Conservation (phyloP, 2,888 invertebrate genomes). For the Chironomus riparius region DNA sequence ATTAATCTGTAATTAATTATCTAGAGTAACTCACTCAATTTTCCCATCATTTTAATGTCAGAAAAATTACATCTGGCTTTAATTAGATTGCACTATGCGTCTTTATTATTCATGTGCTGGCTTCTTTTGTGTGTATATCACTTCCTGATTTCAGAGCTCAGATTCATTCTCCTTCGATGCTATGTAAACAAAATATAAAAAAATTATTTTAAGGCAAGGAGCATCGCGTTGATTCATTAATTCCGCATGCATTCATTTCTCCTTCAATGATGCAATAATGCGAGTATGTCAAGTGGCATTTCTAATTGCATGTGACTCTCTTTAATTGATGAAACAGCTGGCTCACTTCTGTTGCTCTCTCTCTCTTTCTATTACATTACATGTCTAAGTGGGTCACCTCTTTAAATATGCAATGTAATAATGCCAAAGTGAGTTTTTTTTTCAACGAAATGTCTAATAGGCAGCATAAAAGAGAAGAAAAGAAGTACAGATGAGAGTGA, state of each 20-base stretch:
- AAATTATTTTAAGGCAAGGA: neutral
- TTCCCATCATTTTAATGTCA: slow-evolving; percentile 2
- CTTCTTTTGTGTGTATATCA: too few relatives aligned
- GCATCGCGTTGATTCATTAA: neutral
- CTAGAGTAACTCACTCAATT: slow-evolving; percentile 4
- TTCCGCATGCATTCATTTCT: neutral
- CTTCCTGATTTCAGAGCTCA: too few relatives aligned
- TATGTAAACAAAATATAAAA: too few relatives aligned
- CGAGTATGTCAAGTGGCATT: neutral
- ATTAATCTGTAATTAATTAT: slow-evolving; percentile 12
- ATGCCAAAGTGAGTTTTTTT: neutral
- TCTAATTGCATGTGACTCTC: neutral
- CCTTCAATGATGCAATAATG: slow-evolving; percentile 1
- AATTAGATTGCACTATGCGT: neutral
- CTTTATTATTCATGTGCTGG: neutral
- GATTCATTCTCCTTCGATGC: too few relatives aligned
- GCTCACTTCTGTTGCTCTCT: neutral
- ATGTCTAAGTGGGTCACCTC: slow-evolving; percentile 22
- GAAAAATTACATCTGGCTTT: neutral
- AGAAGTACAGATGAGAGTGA: neutral
- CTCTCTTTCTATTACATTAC: neutral
- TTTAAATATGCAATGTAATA: slow-evolving; percentile 5
- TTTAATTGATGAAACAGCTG: slow-evolving; percentile 4
- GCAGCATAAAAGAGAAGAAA: neutral
- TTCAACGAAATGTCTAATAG: neutral